Conservation (phyloP, 2,888 invertebrate species). For the Dasysyrphus albostriatus region DNA sequence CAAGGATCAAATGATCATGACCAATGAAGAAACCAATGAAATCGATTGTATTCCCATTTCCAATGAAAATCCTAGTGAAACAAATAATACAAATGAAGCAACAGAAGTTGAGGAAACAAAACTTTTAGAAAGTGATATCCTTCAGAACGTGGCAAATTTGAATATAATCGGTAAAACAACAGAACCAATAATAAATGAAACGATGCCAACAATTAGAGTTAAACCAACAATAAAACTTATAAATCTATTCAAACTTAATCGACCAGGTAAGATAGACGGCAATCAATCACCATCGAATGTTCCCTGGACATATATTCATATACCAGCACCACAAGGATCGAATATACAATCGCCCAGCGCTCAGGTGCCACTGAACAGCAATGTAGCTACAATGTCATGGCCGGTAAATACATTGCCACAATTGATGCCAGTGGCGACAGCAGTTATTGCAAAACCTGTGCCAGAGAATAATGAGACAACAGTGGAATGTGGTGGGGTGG, state of each 20-base stretch:
- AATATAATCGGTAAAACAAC: background rate
- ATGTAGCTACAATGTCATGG: background rate
- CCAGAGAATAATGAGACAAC: background rate
- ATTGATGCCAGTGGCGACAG: background rate
- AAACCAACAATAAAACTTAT: constrained; percentile 40
- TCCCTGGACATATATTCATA: constrained; percentile 55
- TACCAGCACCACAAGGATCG: constrained; percentile 20
- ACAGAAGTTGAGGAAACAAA: constrained; percentile 4
- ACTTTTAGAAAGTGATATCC: background rate
- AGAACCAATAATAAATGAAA: background rate
- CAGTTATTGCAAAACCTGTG: background rate
- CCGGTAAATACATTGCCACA: background rate
- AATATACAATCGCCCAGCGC: constrained; percentile 1
- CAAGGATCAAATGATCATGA: background rate
- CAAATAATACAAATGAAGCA: background rate
- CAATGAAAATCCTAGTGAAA: background rate
- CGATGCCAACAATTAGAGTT: constrained; percentile 4
- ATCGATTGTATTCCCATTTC: background rate
- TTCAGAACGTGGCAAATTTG: constrained; percentile 1
- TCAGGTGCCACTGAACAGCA: background rate
- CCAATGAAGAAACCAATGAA: constrained; percentile 11
- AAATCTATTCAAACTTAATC: constrained; percentile 39
- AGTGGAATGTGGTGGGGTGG: background rate
- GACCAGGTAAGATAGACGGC: background rate
- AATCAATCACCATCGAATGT: background rate